Evolutionary conservation across 2,888 invertebrate species (phyloP).

Genomic region (Epinotia brunnichana): DNA sequence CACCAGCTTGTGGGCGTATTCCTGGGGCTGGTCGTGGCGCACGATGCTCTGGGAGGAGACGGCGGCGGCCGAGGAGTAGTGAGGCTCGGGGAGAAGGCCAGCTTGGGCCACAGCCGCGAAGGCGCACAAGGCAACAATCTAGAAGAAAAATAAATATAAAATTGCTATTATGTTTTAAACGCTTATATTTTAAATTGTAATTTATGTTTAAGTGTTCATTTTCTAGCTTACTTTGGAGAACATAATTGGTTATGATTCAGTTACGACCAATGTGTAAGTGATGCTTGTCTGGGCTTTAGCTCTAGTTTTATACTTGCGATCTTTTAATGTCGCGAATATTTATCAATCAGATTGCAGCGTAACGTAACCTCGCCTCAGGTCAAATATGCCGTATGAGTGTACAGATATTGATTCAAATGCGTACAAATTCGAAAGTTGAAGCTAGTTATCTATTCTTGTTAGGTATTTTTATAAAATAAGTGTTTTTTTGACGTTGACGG

Average conservation of each 20-base stretch:
- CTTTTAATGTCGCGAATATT: constrained; percentile 1
- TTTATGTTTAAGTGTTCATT: neutral
- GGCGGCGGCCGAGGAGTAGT: constrained; percentile 65
- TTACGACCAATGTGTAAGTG: constrained; percentile 16
- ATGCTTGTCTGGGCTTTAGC: neutral
- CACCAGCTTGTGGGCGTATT: constrained; percentile 48
- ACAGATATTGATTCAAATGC: constrained; percentile 9
- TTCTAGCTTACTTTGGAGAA: constrained; percentile 44
- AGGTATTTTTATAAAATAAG: no score
- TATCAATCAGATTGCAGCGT: constrained; percentile 13
- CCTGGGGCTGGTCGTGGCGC: constrained; percentile 62
- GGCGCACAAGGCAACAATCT: constrained; percentile 64
- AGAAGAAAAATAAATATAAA: constrained; percentile 45
- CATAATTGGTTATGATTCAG: constrained; percentile 37
- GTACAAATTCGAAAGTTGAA: neutral
- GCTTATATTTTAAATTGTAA: neutral
- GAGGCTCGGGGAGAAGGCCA: constrained; percentile 64
- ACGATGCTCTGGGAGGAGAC: constrained; percentile 72
- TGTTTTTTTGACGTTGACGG: no score
- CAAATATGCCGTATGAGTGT: constrained; percentile 8
- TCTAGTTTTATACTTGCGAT: constrained; percentile 24
- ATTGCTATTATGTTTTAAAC: neutral
- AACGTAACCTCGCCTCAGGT: constrained; percentile 8
- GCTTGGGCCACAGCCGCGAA: constrained; percentile 66
- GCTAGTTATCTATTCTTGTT: neutral